phyloP scores from a whole-genome alignment of 2,113 vertebrate species.

The Raja brachyura region DNA sequence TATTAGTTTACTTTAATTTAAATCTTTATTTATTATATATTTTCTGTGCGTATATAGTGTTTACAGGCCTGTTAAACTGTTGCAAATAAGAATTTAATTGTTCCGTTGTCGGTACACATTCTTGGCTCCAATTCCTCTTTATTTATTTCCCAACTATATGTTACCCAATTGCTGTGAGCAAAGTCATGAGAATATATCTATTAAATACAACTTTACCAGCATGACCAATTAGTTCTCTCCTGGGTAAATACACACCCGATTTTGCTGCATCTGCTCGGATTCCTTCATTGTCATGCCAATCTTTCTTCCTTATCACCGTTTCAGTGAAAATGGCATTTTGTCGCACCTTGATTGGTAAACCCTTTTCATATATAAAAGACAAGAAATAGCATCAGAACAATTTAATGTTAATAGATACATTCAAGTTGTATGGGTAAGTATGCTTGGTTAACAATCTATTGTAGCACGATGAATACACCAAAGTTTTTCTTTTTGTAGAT shows the following conservation, averaged over 20 bases:
- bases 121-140: not conserved
- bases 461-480: not conserved
- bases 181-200: not conserved
- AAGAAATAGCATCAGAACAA: not conserved
- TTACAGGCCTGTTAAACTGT: too few relatives aligned
- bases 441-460: not conserved
- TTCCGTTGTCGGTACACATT: too few relatives aligned
- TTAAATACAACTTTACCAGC: not conserved
- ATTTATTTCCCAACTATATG: not conserved
- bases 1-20: too few relatives aligned
- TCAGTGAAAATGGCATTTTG: conserved; percentile 54
- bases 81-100: too few relatives aligned
- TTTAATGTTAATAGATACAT: not conserved
- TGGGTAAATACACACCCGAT: conserved; percentile 58
- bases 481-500: not conserved
- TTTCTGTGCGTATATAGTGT: too few relatives aligned
- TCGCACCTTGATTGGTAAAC: conserved; percentile 51
- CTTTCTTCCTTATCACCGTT: conserved; percentile 64
- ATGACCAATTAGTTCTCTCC: not conserved
- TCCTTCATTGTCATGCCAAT: conserved; percentile 83
- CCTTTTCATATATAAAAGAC: conserved; percentile 52
- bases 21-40: too few relatives aligned
- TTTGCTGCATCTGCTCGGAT: conserved; percentile 72
- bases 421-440: not conserved
- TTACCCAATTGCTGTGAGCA: not conserved